Conservation (phyloP, 2,888 invertebrate species). For the Callyntrura guangdongensis region DNA sequence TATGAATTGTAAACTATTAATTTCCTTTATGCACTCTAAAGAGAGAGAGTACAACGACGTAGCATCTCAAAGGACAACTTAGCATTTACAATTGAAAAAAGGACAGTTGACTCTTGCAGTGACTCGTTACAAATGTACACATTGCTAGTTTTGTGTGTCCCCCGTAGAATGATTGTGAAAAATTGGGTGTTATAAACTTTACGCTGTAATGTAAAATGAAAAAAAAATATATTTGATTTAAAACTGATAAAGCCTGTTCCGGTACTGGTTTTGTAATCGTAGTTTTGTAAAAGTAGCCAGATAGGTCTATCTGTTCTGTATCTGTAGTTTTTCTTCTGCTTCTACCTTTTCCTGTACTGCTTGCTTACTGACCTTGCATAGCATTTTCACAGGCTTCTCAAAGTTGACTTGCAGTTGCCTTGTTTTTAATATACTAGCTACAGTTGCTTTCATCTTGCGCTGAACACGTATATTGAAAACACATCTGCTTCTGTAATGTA, state of each 20-base stretch:
- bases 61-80: not conserved
- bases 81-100: not conserved
- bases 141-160: not conserved
- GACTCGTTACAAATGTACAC: slow-evolving; percentile 21
- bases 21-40: not conserved
- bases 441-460: slow-evolving; percentile 4
- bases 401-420: slow-evolving; percentile 39
- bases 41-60: not conserved
- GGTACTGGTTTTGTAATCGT: slow-evolving; percentile 38
- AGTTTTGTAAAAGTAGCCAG: slow-evolving; percentile 61
- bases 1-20: slow-evolving; percentile 23
- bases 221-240: not conserved
- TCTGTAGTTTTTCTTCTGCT: no score
- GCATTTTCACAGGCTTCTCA: slow-evolving; percentile 42
- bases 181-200: not conserved
- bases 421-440: not conserved
- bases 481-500: not conserved
- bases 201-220: slow-evolving; percentile 12
- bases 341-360: no score
- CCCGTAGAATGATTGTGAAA: not conserved
- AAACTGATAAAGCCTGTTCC: not conserved
- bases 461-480: slow-evolving; percentile 43
- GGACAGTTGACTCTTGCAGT: slow-evolving; percentile 36
- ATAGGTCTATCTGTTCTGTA: no score
- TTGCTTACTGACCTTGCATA: not conserved